Evolutionary conservation across 2,888 invertebrate species (phyloP), one percentile per base, ranked within the genome.

Genomic region (Drosophila recens): DNA sequence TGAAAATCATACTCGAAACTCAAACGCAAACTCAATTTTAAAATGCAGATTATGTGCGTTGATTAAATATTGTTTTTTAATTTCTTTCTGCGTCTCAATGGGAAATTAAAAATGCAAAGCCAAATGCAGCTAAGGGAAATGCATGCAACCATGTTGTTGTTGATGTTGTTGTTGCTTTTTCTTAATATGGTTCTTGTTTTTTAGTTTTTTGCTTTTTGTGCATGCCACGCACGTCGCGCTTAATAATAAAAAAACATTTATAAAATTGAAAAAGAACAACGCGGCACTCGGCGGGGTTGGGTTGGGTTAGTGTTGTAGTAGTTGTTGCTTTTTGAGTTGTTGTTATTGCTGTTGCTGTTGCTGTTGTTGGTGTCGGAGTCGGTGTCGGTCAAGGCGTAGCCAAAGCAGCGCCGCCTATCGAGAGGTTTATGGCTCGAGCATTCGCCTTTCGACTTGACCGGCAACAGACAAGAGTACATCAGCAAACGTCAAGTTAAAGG

Each of bases 31-130:
- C 72, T 66, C 48, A 67, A 81, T 80, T 72, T 87, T 84, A 80
- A 88, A 87, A 87, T 87, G 85, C 87, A 89, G 87, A 87, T 87
- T 84, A 87, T 84, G 90, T 90, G 82, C 82, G 81, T 79, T 79
- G 87, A 87, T 87, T 87, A 87, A 87, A 87, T 87, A 89, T 89
- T 77, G 84, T 84, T 89, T 89, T 89, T 89, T 89, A 84, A 89
- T 89, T 87, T 87, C 85, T 69, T 73, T 57, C 68, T 46, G 70
- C 68, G 64, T 56, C 65, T 56, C 58, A 63, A 63, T 63, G 56
- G 53, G 30, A 63, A 82, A 76, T 82, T 72, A 66, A 69, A 68
- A 80, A 80, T 80, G 83, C 83, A 74, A 68, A 80, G 76, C 77
- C 77, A 73, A 82, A 80, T 82, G 80, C 80, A 79, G 52, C 62